Conservation (phyloP, 2,888 invertebrate species). For the Dastarcus helophoroides region DNA sequence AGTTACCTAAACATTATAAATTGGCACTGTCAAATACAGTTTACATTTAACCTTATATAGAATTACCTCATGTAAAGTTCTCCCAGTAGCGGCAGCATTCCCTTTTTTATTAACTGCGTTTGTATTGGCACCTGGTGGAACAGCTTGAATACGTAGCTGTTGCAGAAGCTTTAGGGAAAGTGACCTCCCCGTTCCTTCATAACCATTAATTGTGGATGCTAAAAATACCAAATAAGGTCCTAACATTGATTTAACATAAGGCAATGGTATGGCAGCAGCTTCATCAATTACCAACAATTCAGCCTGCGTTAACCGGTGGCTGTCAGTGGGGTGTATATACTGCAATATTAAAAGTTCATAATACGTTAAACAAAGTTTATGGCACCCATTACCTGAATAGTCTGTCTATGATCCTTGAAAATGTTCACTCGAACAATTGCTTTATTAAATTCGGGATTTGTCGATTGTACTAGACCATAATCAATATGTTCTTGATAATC, state of each 20-base stretch:
- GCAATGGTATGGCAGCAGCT: slow-evolving; percentile 96
- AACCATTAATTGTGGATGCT: slow-evolving; percentile 95
- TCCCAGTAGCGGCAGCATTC: slow-evolving; percentile 38
- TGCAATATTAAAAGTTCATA: slow-evolving; percentile 31
- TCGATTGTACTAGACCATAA: slow-evolving; percentile 88
- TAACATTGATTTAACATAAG: slow-evolving; percentile 78
- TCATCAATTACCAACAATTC: slow-evolving; percentile 96
- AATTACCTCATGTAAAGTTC: slow-evolving; percentile 44
- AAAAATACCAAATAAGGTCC: slow-evolving; percentile 90
- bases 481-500: slow-evolving; percentile 94
- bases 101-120: slow-evolving; percentile 37
- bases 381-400: slow-evolving; percentile 64
- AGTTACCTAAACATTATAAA: slow-evolving; percentile 49
- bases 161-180: slow-evolving; percentile 89
- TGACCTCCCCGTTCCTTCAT: slow-evolving; percentile 96
- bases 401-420: slow-evolving; percentile 82
- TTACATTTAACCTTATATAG: too few relatives aligned
- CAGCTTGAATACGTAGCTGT: slow-evolving; percentile 60
- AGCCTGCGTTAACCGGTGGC: slow-evolving; percentile 78
- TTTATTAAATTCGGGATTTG: slow-evolving; percentile 93
- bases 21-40: neutral
- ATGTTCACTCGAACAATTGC: slow-evolving; percentile 90
- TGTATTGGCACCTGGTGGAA: slow-evolving; percentile 42
- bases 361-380: neutral
- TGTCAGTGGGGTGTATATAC: slow-evolving; percentile 92